These are phyloP conservation scores for Oxystoma pomonae DNA, from an alignment of 2,888 invertebrate genomes.

Conservation along the genomic window DNA sequence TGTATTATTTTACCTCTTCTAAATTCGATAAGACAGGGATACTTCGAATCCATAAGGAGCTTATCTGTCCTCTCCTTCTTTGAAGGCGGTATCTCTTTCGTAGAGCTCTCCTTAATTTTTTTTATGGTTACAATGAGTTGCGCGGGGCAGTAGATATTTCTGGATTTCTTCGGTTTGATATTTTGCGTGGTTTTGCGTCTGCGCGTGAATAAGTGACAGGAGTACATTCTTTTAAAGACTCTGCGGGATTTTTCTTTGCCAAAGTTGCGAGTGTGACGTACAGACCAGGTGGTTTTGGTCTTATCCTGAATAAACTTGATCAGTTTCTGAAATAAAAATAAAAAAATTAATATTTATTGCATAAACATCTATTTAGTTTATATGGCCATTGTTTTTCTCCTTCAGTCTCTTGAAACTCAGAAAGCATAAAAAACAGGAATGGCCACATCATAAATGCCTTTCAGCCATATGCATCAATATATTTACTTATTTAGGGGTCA, in stretches of 20 bases:
- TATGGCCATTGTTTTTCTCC: no score
- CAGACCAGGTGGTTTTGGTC: slow-evolving; percentile 17
- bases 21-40: slow-evolving; percentile 15
- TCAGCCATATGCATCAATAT: no score
- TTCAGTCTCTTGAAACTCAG: no score
- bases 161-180: slow-evolving; percentile 13
- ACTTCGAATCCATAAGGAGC: neutral
- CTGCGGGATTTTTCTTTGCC: neutral
- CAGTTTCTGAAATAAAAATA: slow-evolving; percentile 12
- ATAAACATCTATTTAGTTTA: no score
- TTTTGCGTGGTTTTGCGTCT: slow-evolving; percentile 12
- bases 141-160: slow-evolving; percentile 18
- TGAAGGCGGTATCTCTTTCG: slow-evolving; percentile 4
- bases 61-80: neutral
- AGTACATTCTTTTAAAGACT: slow-evolving; percentile 14
- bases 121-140: slow-evolving; percentile 12
- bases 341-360: no score
- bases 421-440: no score
- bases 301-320: slow-evolving; percentile 7
- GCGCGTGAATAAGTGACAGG: slow-evolving; percentile 17
- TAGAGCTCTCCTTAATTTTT: neutral
- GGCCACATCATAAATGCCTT: no score
- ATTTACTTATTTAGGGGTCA: no score
- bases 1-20: slow-evolving; percentile 8
- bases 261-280: slow-evolving; percentile 16